These are phyloP conservation scores for Plagiodera versicolora DNA, from an alignment of 2,888 invertebrate species.

Conservation along the genomic window DNA sequence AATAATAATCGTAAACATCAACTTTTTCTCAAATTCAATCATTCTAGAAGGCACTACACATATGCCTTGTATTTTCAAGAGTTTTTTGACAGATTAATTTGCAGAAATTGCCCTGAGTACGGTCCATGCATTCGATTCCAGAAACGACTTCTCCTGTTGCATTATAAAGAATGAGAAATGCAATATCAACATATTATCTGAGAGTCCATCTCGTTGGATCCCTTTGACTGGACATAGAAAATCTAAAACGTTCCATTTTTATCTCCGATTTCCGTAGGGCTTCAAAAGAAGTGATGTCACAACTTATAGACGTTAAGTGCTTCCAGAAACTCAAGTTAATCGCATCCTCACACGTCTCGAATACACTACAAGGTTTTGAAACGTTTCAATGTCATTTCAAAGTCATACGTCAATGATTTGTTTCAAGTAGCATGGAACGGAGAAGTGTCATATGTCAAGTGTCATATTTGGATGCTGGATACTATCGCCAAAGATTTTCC, in stretches of 20 bases:
- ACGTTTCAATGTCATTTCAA: too few relatives aligned
- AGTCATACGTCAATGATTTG: too few relatives aligned
- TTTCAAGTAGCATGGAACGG: too few relatives aligned
- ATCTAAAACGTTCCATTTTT: slow-evolving; percentile 52
- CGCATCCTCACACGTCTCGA: slow-evolving; percentile 40
- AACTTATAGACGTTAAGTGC: slow-evolving; percentile 45
- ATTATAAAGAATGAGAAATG: slow-evolving; percentile 58
- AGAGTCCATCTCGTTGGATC: slow-evolving; percentile 49
- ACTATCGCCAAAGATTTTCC: too few relatives aligned
- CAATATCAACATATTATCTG: slow-evolving; percentile 54
- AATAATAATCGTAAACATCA: too few relatives aligned
- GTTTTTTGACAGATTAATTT: not conserved
- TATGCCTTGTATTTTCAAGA: too few relatives aligned
- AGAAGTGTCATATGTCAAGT: too few relatives aligned
- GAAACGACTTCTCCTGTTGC: slow-evolving; percentile 52
- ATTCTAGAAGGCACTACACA: too few relatives aligned
- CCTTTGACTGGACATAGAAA: slow-evolving; percentile 50
- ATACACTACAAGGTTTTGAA: too few relatives aligned
- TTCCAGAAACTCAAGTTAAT: slow-evolving; percentile 46
- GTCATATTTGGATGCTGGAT: too few relatives aligned
- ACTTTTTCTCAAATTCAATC: too few relatives aligned
- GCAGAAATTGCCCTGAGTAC: slow-evolving; percentile 18
- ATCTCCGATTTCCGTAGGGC: slow-evolving; percentile 41
- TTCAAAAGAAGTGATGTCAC: slow-evolving; percentile 36
- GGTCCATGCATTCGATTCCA: slow-evolving; percentile 26